Conservation (phyloP, 2,888 invertebrate genomes). For the Linnaemya vulpina region DNA sequence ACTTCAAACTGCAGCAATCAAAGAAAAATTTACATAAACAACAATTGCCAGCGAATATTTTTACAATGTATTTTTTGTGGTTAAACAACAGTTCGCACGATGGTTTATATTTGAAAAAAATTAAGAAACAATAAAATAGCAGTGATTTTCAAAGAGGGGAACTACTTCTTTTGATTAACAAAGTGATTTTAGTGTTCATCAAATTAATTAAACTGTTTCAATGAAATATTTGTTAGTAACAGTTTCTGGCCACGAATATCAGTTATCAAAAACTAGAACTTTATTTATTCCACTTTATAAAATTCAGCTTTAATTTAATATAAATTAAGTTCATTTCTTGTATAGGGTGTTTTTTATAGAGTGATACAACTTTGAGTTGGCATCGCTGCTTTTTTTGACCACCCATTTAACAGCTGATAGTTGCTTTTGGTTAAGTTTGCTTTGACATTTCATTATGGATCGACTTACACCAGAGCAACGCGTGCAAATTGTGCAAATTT, state of each 20-base stretch:
- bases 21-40: conserved; percentile 25
- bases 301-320: background rate
- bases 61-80: conserved; percentile 33
- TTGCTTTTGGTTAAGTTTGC: too few relatives aligned
- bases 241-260: background rate
- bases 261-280: background rate
- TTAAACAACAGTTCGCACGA: conserved; percentile 37
- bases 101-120: conserved; percentile 2
- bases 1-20: conserved; percentile 25
- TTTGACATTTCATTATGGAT: too few relatives aligned
- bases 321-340: background rate
- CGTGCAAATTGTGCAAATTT: too few relatives aligned
- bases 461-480: too few relatives aligned
- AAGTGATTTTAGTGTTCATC: background rate
- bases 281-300: background rate
- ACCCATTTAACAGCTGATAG: too few relatives aligned
- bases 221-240: background rate
- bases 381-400: too few relatives aligned
- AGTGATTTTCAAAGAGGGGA: background rate
- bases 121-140: background rate
- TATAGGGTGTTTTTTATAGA: too few relatives aligned
- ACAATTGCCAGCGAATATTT: conserved; percentile 10
- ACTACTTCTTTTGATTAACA: background rate
- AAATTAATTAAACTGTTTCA: background rate
- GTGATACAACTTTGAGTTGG: too few relatives aligned